A percentile compares a stretch with the other conserved stretches of the same genome.
Conservation (phyloP, 2,797 vertebrate species). For the Antrozous pallidus region DNA sequence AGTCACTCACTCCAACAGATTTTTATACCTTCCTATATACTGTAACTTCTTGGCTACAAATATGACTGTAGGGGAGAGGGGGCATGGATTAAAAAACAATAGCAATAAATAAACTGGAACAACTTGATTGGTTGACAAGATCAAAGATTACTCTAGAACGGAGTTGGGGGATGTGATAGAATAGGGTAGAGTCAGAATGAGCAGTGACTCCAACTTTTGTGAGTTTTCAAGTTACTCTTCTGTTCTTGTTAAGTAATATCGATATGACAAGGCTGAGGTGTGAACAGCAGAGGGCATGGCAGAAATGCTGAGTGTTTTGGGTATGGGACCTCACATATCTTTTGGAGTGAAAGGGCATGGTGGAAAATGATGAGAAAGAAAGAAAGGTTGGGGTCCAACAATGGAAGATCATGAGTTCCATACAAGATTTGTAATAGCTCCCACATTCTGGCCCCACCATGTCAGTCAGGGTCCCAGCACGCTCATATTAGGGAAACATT, state of each 20-base stretch:
- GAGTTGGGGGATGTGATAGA: neutral
- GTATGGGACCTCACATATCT: neutral
- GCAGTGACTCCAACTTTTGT: neutral
- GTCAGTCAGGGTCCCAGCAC: neutral
- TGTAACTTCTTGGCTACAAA: neutral
- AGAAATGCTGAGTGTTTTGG: no score
- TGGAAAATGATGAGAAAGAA: neutral
- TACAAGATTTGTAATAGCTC: rapidly evolving
- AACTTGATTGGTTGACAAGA: neutral
- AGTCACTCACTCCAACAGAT: neutral
- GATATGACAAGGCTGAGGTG: rapidly evolving
- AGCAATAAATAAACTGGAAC: neutral
- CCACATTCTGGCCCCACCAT: neutral
- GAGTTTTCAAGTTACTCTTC: neutral
- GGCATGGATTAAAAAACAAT: neutral
- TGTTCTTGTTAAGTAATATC: no score
- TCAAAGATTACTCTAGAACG: neutral
- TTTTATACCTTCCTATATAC: neutral
- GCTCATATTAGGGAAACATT: neutral
- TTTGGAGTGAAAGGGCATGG: neutral
- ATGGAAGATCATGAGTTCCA: neutral
- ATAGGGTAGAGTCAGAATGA: neutral
- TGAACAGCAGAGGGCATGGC: no score
- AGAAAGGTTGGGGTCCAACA: neutral
- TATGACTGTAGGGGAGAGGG: neutral